Evolutionary conservation across 1,140 invertebrate genomes (phyloP), one percentile per base, ranked within the genome.

Genomic region (Colletes latitarsis): DNA sequence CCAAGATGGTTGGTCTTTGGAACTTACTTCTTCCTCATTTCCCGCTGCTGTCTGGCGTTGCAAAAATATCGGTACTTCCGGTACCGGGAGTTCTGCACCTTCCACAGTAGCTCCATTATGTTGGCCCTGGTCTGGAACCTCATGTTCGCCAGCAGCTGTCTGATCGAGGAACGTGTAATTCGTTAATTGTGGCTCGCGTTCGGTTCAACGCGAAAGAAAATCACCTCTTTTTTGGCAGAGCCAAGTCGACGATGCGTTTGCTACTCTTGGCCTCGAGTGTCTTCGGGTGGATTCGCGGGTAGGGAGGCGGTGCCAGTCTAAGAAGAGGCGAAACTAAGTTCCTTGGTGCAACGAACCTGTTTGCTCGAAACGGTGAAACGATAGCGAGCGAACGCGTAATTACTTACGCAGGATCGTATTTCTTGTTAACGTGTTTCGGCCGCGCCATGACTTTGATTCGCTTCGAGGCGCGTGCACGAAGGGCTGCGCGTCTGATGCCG

Each of bases 51-150:
- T 14, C 90, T 84, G 3, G 87, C 83, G 81, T 89, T 90, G 77
- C 90, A 90, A 83, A 92, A 89, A 71, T 89, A 77, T 62, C 90
- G 86, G 77, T 91, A 92, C 53, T 87, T 89, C 21, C 88, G 88
- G 77, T 92, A 92, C 19, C 88, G 82, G n/a, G 91, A 90, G 69
- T 88, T 90, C 52, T 77, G 83, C 62, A 88, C 77, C 30, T 80
- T 84, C 69, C 57, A 68, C 71, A 92, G 82, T 41, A 88, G 83
- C 46, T 70, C 68, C 30, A 41, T 71, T 41, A 88, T 53, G 71
- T 75, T 81, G 57, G 60, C 80, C 60, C 71, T 88, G 14, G 41
- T n/a, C 10, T 63, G 70, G 53, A 64, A 82, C 64, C 58, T 70
- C 75, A 75, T 80, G 66, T 77, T 88, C 41, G 55, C 68, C 72